A percentile compares a stretch with the other conserved stretches of the same genome.
phyloP scores from a whole-genome alignment of 2,797 vertebrate genomes.

The Psittacula derbiana region DNA sequence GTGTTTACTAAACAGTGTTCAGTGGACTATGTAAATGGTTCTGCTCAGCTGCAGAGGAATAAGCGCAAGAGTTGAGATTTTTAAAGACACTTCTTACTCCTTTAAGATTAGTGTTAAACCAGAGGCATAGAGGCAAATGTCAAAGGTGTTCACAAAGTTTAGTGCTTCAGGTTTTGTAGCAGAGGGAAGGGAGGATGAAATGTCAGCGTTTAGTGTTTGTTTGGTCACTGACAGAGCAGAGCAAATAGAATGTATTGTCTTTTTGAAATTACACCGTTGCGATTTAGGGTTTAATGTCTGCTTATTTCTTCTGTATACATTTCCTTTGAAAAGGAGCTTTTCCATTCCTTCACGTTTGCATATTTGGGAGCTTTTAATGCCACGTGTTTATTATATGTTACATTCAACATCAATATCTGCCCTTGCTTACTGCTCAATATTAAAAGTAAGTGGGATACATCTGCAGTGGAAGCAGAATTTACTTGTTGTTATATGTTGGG shows the following conservation, averaged over 20 bases:
- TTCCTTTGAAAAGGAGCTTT: background rate
- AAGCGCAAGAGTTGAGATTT: slow-evolving; percentile 12
- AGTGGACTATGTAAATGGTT: slow-evolving; percentile 61
- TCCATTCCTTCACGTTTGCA: background rate
- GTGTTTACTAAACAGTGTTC: slow-evolving; percentile 79
- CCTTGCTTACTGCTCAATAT: background rate
- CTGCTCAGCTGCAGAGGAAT: slow-evolving; percentile 22
- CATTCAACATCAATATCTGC: background rate
- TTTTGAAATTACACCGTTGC: background rate
- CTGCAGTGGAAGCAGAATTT: background rate
- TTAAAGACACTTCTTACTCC: slow-evolving; percentile 3
- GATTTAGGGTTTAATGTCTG: background rate
- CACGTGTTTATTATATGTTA: background rate
- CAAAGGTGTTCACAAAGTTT: background rate
- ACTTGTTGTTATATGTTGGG: background rate
- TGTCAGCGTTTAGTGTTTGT: background rate
- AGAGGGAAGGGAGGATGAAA: background rate
- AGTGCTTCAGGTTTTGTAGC: background rate
- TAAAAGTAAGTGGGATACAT: background rate
- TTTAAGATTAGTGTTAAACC: background rate
- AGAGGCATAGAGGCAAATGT: background rate
- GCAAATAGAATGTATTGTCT: background rate
- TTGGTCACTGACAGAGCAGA: background rate
- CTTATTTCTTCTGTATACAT: background rate
- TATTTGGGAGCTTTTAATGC: background rate